Percentiles rank a stretch among this genome's conserved stretches.
Evolutionary conservation across 2,888 invertebrate genomes (phyloP).

Genomic region (Amphipyra tragopoginis): DNA sequence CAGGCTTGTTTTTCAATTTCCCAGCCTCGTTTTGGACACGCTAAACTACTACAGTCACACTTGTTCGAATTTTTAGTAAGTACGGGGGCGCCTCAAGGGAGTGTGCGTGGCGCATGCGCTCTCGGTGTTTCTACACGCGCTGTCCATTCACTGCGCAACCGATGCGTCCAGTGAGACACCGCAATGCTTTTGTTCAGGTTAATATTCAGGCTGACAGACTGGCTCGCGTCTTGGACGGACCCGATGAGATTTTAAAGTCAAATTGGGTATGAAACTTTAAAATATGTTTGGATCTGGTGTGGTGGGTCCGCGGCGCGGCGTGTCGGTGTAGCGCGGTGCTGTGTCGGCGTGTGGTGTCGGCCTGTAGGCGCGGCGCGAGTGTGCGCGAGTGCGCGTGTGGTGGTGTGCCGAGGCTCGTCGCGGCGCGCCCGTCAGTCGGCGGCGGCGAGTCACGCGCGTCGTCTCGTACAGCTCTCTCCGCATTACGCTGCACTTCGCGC

Average conservation of each 20-base stretch:
- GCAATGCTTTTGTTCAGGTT: conserved; percentile 74
- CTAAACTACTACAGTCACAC: conserved; percentile 65
- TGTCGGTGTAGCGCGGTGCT: conserved; percentile 66
- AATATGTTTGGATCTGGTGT: conserved; percentile 78
- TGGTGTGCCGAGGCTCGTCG: conserved; percentile 81
- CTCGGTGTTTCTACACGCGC: conserved; percentile 74
- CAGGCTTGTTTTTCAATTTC: conserved; percentile 67
- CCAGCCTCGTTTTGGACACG: conserved; percentile 64
- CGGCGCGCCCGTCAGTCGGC: conserved; percentile 89
- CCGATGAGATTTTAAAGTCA: conserved; percentile 86
- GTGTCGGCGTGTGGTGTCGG: conserved; percentile 66
- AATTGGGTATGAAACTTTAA: conserved; percentile 86
- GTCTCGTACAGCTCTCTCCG: conserved; percentile 80
- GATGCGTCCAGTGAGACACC: conserved; percentile 73
- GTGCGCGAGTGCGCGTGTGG: conserved; percentile 84
- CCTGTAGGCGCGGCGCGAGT: conserved; percentile 68
- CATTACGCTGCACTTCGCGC: conserved; percentile 76
- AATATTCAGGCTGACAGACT: conserved; percentile 78
- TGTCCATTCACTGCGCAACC: conserved; percentile 86
- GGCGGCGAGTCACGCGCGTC: conserved; percentile 88
- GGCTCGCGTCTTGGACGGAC: conserved; percentile 73
- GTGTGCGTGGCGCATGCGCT: conserved; percentile 87
- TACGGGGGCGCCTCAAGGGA: conserved; percentile 66
- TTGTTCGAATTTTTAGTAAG: conserved; percentile 66
- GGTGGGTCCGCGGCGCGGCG: conserved; percentile 65